Evolutionary conservation across 2,797 vertebrate species (phyloP).

Genomic region (Esox masquinongy): DNA sequence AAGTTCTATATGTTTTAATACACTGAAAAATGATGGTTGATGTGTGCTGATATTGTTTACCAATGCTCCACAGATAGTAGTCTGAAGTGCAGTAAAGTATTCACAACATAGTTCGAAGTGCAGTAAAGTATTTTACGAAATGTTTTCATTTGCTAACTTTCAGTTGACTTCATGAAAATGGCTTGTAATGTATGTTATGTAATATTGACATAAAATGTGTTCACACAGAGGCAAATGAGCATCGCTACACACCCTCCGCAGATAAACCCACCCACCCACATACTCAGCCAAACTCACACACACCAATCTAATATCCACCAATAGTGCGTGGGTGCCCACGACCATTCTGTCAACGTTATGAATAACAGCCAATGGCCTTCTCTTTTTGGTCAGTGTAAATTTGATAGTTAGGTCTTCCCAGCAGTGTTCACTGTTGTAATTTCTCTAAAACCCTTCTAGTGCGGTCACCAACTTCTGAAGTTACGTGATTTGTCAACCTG

Average conservation of each 20-base stretch:
- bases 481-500: neutral
- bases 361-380: neutral
- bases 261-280: neutral
- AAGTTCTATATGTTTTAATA: neutral
- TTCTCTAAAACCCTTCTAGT: neutral
- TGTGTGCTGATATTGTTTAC: neutral
- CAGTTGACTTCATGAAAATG: neutral
- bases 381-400: neutral
- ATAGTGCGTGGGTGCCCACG: neutral
- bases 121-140: neutral
- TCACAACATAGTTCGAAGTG: too few species aligned
- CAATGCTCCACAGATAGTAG: neutral
- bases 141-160: neutral
- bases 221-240: neutral
- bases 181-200: slow-evolving; percentile 33
- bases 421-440: neutral
- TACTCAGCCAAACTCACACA: slow-evolving; percentile 16
- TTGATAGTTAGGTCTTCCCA: neutral
- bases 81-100: too few species aligned
- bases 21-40: neutral
- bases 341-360: too few species aligned
- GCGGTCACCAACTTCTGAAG: neutral
- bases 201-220: slow-evolving; percentile 30
- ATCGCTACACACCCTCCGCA: neutral
- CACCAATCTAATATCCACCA: neutral